Evolutionary conservation across 92 coral and sea anemone species (phyloP), one percentile per base, ranked within the genome.

Genomic region (Phenganax stokvisi): DNA sequence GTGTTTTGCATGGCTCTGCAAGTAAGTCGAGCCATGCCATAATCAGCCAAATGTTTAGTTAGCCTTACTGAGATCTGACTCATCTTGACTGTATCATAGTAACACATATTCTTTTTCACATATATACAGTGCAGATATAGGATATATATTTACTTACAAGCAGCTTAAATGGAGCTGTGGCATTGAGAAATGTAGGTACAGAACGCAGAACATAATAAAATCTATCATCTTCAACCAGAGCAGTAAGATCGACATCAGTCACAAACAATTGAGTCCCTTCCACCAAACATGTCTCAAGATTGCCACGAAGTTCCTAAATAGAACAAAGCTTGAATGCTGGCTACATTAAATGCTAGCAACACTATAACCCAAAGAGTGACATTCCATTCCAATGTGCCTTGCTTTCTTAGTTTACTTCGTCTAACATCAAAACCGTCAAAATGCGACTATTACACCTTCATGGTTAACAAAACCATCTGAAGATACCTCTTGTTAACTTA

Each of bases 221-320:
- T 61, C 99, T 83, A 81, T 78, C 88, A 79, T 96, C 97, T 47
- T 75, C 73, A 68, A 85, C 89, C 12, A 96, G 86, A n/a, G 88
- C 92, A 8, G 79, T 68, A 10, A 92, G 92, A 71, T 92, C 92
- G n/a, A 96, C 99, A 71, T 96, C 97, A 8, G 96, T 96, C 37
- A 96, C 84, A 44, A 96, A 90, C 76, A 96, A 86, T 8, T 90
- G 84, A 0, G 96, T 92, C 31, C 99, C 99, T 81, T 96, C 99
- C 92, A 96, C 87, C 51, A 96, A 82, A 81, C 90, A 91, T 25
- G 99, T 96, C 88, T 96, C 99, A 74, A 96, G 85, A 82, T 96
- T 97, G 47, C 97, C 97, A 29, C 99, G 97, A n/a, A 96, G 83
- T 83, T 96, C 99, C 98, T 94, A 77, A 0, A 81, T 17, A 20